Evolutionary conservation across 1,140 invertebrate genomes (phyloP), one percentile per base, ranked within the genome.

Genomic region (Drosophila seguyi): DNA sequence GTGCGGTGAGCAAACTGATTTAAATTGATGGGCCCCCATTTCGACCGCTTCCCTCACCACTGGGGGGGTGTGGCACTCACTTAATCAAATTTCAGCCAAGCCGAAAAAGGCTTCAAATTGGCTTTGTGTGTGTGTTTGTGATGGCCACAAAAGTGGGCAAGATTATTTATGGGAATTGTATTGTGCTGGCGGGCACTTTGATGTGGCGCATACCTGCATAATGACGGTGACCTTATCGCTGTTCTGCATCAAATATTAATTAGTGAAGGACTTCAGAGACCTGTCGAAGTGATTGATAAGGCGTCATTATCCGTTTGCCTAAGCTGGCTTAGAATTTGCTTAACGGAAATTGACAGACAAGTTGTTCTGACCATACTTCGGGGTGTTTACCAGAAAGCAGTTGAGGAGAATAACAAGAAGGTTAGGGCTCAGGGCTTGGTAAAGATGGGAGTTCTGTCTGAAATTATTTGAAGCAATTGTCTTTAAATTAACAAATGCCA

Each of bases 51-150:
- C 36, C 47, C 58, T 31, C 10, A 36, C 36, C 39, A 13, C 20
- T 29, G 18, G 53, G 29, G 45, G 53, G 29, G 45, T 61, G 66
- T 84, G 66, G 47, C 80, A 80, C 84, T 83, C 85, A 88, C 80
- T 87, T 88, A 87, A 87, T 87, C 84, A 87, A 88, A 87, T 81
- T 88, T 88, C 62, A 82, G 58, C 53, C 68, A 79, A 66, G 66
- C 59, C 38, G 61, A 86, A 86, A 85, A 79, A 56, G 62, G 62
- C 59, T 57, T 55, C 45, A 66, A 83, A 76, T 78, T 76, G 66
- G 59, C 75, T 76, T 56, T 62, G 53, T 72, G 34, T 69, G 25
- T 29, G 50, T 41, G 34, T 27, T 1, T 31, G 29, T 31, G 29
- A 31, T 5, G 36, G 34, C 50, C 59, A 53, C 57, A 73, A 38